Base-by-base conservation (phyloP, 2,888 invertebrate species). In the Lumbricus terrestris region DNA sequence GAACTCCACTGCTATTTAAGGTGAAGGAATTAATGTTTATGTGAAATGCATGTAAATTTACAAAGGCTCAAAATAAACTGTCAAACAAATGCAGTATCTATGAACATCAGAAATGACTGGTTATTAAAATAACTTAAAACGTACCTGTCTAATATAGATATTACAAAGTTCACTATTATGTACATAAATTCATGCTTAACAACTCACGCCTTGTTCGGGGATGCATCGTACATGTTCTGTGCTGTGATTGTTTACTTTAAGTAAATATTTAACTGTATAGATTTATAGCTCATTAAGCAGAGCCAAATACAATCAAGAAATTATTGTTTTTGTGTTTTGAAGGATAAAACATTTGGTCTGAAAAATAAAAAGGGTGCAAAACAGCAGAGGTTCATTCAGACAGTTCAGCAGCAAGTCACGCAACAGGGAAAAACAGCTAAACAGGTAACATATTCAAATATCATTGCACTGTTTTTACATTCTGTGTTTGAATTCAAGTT, bases 301-400 rank as follows among this genome's bases (percentile, higher is more conserved):
- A 42, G 18, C 42, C 42, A 42, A 47, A 47, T 47, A 23, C 47
- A 47, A 69, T n/a, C 8, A 69, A 69, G n/a, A 69, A 11, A 69
- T 69, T n/a, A 69, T 69, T 29, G 69, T 69, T 69, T 54, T n/a
- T 69, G 8, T 13, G 11, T n/a, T n/a, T 69, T 69, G 29, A 34
- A 99, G 98, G 99, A 99, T 94, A 99, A 99, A 96, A 99, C 99
- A 4, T 99, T 99, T 95, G 99, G 99, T 89, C 96, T 99, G 92
- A 99, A 99, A 95, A 99, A 99, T 95, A 99, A 99, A 95, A 99
- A 99, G 95, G 99, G 99, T 89, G 97, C 97, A 0, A 99, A 99
- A 95, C 98, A 98, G 94, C 99, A 99, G 95, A 99, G 98, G 95
- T 99, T 98, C 94, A 99, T 99, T 93, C 97, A 98, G 94, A 98